Conservation (phyloP, 2,797 vertebrate genomes). For the Sciaenops ocellatus region DNA sequence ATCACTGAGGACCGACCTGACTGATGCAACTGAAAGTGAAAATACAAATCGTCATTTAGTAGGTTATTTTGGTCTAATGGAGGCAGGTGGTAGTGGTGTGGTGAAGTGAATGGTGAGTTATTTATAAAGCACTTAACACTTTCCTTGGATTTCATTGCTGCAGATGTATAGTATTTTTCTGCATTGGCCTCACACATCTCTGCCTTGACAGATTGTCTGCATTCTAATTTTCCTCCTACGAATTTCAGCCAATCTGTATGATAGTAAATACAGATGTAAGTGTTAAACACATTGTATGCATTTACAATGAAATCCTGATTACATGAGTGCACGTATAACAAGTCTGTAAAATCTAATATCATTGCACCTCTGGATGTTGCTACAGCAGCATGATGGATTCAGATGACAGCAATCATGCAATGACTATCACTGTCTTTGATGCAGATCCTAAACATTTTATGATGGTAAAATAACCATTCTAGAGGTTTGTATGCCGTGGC, state of each 20-base stretch:
- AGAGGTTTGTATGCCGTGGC: constrained; percentile 1
- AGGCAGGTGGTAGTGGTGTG: background rate
- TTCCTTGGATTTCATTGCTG: background rate
- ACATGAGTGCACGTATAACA: background rate
- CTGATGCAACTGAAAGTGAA: too few species aligned
- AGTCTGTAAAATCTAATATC: background rate
- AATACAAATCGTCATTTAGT: background rate
- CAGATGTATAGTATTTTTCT: background rate
- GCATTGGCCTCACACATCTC: background rate
- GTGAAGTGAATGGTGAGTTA: background rate
- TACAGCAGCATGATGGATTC: background rate
- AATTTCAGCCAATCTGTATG: background rate
- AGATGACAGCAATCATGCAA: background rate
- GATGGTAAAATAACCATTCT: background rate
- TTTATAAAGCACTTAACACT: background rate
- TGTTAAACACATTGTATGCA: background rate
- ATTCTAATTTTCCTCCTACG: background rate
- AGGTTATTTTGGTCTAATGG: background rate
- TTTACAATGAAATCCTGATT: background rate
- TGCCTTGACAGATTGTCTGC: background rate
- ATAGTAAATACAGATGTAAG: background rate
- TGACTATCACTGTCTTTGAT: background rate
- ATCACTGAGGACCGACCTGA: too few species aligned
- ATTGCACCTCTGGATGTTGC: background rate
- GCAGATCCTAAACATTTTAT: background rate